Evolutionary conservation across 2,888 invertebrate species (phyloP), one percentile per base, ranked within the genome.

Genomic region (Drosophila antonietae): DNA sequence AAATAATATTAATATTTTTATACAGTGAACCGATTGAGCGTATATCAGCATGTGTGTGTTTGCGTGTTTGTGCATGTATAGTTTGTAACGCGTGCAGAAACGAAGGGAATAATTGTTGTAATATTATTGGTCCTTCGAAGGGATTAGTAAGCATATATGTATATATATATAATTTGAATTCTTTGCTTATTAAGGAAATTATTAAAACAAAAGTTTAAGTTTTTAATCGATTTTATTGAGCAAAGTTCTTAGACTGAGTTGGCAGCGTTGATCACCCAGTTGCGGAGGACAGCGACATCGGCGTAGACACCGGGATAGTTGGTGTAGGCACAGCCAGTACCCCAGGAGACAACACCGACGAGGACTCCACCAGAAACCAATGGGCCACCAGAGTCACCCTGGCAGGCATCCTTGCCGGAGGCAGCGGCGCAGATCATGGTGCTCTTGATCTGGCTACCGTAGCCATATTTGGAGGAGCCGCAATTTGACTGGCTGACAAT

Each of bases 401-500:
- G 83, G 75, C 88, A 89, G 15, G 85, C 33, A 56, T 87, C 87
- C 69, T 80, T 83, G 20, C 79, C 76, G 28, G 66, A 14, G 23
- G 73, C 58, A 23, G 66, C 66, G 31, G 89, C 88, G 62, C 90
- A 90, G 47, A 90, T 80, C 89, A 90, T 90, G 43, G 68, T 55
- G 12, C 5, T 20, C 58, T 33, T 68, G 60, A 84, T 77, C 33
- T 65, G 28, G 20, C 47, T 65, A 18, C 83, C 81, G 31, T 83
- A 83, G 3, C 86, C 67, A 73, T 94, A 95, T 0, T 92, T 92
- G 0, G 73, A 63, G 4, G 80, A 82, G 1, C 41, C 68, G 70
- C 95, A 95, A 0, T 78, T 68, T 0, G 81, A 62, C 1, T 92
- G 87, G 74, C 89, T 93, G 8, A 94, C 92, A 49, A 84, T 80